Evolutionary conservation across 1,140 invertebrate species (phyloP), one percentile per base, ranked within the genome.

Genomic region (Drosophila insularis): DNA sequence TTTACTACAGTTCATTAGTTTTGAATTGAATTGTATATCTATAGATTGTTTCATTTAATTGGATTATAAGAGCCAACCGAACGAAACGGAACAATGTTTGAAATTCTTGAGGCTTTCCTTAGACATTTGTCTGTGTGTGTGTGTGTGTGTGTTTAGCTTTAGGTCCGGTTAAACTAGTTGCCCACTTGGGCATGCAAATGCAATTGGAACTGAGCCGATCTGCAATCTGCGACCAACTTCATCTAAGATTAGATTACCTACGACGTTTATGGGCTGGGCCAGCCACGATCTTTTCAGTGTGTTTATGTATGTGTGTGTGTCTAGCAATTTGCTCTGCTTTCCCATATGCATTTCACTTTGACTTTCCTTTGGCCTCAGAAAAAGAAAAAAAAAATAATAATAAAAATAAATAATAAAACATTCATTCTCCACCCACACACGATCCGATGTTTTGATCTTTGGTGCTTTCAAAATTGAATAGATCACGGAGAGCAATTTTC

Each of bases 1-100:
- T 89, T 89, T 78, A 84, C 71, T 84, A 89, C 85, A 89, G 77
- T 84, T 89, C 76, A 89, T 89, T 89, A 89, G 85, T 84, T 89
- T 78, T 89, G 73, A 89, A 89, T 89, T 89, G 84, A 89, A 86
- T 84, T 84, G 85, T 27, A 27, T 89, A 78, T 84, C 80, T 27
- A 27, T 89, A 78, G 80, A 89, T 89, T 89, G 84, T 37, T 89
- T 89, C 84, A 85, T 89, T 89, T 89, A 89, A 89, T 89, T 89
- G 84, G 84, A 89, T 89, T 89, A 89, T 71, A 76, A 69, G 71
- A 69, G 71, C 66, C 37, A 67, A 66, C 64, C 68, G 63, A 77
- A 80, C 74, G 68, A 84, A 84, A 80, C 77, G 85, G 77, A 84
- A 80, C 60, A 40, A 46, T 53, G 55, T 64, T 27, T 64, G 74